These are phyloP conservation scores for Drosophila bipectinata DNA, from an alignment of 1,140 invertebrate species.

Conservation along the genomic window DNA sequence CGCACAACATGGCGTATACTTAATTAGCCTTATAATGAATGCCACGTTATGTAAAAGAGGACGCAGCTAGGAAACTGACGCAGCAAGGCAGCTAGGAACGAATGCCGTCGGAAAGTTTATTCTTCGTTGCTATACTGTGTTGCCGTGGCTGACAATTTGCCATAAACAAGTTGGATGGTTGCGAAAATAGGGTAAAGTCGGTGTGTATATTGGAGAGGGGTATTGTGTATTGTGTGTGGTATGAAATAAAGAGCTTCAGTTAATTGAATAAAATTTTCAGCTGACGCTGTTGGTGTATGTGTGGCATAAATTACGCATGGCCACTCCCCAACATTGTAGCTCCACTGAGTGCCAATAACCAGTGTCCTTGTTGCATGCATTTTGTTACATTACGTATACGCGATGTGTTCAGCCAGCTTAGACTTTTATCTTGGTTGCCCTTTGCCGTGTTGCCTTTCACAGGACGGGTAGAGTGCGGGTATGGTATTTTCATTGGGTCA, in stretches of 20 bases:
- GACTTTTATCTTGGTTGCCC: slow-evolving; percentile 51
- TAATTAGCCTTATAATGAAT: slow-evolving; percentile 62
- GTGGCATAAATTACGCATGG: slow-evolving; percentile 49
- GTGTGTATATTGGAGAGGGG: too few species aligned
- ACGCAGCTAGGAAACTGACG: slow-evolving; percentile 23
- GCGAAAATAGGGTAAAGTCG: not conserved
- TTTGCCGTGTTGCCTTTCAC: slow-evolving; percentile 15
- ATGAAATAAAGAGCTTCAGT: slow-evolving; percentile 25
- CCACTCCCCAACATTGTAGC: slow-evolving; percentile 29
- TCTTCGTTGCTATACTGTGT: slow-evolving; percentile 3
- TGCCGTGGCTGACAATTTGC: slow-evolving; percentile 44
- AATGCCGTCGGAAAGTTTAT: slow-evolving; percentile 5
- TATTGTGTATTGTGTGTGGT: not conserved
- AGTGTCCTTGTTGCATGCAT: slow-evolving; percentile 30
- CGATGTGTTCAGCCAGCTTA: slow-evolving; percentile 27
- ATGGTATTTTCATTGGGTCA: slow-evolving; percentile 41
- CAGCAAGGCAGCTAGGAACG: not conserved
- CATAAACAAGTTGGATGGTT: slow-evolving; percentile 29
- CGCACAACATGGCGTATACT: slow-evolving; percentile 59
- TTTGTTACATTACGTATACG: slow-evolving; percentile 35
- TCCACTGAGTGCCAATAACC: slow-evolving; percentile 5
- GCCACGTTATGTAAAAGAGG: slow-evolving; percentile 35
- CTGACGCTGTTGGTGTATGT: slow-evolving; percentile 1
- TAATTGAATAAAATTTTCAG: slow-evolving; percentile 51
- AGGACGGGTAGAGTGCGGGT: not conserved